Percentiles rank a stretch among this genome's conserved stretches.
These are phyloP conservation scores for Oreohelix idahoensis DNA, from an alignment of 1,140 invertebrate species.

Conservation along the genomic window DNA sequence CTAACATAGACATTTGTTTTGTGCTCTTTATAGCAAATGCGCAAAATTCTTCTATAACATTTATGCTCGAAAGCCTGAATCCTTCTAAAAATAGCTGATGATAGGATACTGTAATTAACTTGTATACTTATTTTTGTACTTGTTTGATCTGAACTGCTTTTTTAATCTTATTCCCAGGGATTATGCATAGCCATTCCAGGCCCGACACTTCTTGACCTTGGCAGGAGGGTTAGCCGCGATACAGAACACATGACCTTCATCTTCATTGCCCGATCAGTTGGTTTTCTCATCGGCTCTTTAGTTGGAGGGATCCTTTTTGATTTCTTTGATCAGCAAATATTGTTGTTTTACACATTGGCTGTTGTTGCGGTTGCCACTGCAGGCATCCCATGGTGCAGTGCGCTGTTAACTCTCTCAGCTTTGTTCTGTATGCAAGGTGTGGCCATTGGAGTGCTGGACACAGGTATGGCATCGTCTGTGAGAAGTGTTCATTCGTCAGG, in stretches of 20 bases:
- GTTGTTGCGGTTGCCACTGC: slow-evolving; percentile 62
- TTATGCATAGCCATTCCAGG: slow-evolving; percentile 73
- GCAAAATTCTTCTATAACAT: too few relatives aligned
- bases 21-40: too few relatives aligned
- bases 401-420: slow-evolving; percentile 57
- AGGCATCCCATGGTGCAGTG: slow-evolving; percentile 64
- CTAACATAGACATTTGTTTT: too few relatives aligned
- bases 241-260: slow-evolving; percentile 66
- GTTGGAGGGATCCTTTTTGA: slow-evolving; percentile 70
- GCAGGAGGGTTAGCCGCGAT: slow-evolving; percentile 60
- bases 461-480: slow-evolving; percentile 62
- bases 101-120: too few relatives aligned
- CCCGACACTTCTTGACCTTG: slow-evolving; percentile 72
- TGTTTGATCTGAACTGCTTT: too few relatives aligned
- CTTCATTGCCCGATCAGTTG: slow-evolving; percentile 68
- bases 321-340: slow-evolving; percentile 66
- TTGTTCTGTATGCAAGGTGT: slow-evolving; percentile 70
- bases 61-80: too few relatives aligned
- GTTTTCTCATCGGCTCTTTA: slow-evolving; percentile 69
- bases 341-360: slow-evolving; percentile 62
- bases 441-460: slow-evolving; percentile 72
- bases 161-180: slow-evolving; percentile 54
- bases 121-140: too few relatives aligned
- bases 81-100: too few relatives aligned
- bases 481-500: too few relatives aligned